Evolutionary conservation across 2,888 invertebrate species (phyloP).

Genomic region (Leptogaster cylindrica): DNA sequence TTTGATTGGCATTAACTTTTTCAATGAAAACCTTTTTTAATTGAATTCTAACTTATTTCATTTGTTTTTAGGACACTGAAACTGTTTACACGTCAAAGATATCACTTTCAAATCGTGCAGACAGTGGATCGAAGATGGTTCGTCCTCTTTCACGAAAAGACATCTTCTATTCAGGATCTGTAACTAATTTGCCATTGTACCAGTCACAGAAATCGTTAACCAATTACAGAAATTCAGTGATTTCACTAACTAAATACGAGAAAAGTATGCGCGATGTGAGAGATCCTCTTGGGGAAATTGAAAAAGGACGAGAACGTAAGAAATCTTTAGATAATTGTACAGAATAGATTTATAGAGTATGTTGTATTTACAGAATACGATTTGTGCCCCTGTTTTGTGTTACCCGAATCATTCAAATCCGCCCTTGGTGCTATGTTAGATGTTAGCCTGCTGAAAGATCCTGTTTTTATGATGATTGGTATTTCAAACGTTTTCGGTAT

Average conservation of each 20-base stretch:
- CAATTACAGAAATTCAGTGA: constrained; percentile 88
- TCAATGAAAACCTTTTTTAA: background rate
- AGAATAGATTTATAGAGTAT: background rate
- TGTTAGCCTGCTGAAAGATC: constrained; percentile 83
- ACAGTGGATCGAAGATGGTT: constrained; percentile 68
- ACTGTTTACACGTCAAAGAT: constrained; percentile 76
- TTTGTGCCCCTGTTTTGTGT: constrained; percentile 78
- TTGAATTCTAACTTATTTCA: background rate
- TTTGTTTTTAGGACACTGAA: constrained; percentile 63
- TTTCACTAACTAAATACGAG: constrained; percentile 79
- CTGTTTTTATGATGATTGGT: constrained; percentile 89
- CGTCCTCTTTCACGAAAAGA: constrained; percentile 93
- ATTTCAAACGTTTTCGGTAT: constrained; percentile 96
- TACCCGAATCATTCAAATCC: constrained; percentile 82
- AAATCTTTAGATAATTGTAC: constrained; percentile 2
- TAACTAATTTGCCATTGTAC: constrained; percentile 90
- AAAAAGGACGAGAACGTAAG: constrained; percentile 68
- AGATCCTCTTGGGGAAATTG: constrained; percentile 64
- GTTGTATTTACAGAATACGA: constrained; percentile 69
- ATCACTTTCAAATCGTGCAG: constrained; percentile 64
- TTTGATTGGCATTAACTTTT: too few species aligned
- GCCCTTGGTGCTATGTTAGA: constrained; percentile 91
- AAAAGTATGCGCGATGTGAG: constrained; percentile 67
- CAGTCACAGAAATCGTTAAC: constrained; percentile 90
- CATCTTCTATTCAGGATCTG: constrained; percentile 97